These are phyloP conservation scores for Labrus mixtus DNA, from an alignment of 2,113 vertebrate species.

Conservation along the genomic window DNA sequence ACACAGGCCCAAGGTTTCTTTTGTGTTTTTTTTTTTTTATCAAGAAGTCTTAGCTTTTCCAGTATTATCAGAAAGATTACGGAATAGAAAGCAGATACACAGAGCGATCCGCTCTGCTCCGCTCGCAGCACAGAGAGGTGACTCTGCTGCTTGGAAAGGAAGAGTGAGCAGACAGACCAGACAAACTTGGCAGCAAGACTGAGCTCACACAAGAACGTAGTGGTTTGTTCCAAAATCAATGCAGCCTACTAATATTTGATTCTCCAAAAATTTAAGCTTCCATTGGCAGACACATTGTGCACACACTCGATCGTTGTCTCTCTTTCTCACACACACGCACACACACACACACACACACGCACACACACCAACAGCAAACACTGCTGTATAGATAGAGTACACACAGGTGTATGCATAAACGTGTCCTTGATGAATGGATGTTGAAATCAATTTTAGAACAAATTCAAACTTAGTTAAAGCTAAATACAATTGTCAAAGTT, in stretches of 20 bases:
- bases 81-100: constrained; percentile 29
- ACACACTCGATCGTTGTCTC: not conserved
- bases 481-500: constrained; percentile 12
- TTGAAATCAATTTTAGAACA: constrained; percentile 15
- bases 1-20: not conserved
- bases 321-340: not conserved
- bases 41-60: constrained; percentile 7
- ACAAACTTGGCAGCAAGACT: constrained; percentile 72
- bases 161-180: constrained; percentile 71
- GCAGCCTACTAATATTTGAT: constrained; percentile 76
- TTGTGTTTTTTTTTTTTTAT: not conserved
- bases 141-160: constrained; percentile 62
- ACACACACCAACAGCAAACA: constrained; percentile 12
- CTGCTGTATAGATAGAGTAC: constrained; percentile 2
- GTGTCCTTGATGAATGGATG: constrained; percentile 10
- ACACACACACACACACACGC: constrained; percentile 25
- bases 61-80: constrained; percentile 26
- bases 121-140: constrained; percentile 40
- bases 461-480: not conserved
- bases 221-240: constrained; percentile 75
- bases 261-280: constrained; percentile 63
- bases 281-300: constrained; percentile 38
- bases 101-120: constrained; percentile 14
- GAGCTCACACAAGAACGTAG: constrained; percentile 65
- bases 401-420: not conserved